Percentiles rank a stretch among this genome's conserved stretches.
phyloP scores from a whole-genome alignment of 2,113 vertebrate species.

The Gobiocypris rarus region DNA sequence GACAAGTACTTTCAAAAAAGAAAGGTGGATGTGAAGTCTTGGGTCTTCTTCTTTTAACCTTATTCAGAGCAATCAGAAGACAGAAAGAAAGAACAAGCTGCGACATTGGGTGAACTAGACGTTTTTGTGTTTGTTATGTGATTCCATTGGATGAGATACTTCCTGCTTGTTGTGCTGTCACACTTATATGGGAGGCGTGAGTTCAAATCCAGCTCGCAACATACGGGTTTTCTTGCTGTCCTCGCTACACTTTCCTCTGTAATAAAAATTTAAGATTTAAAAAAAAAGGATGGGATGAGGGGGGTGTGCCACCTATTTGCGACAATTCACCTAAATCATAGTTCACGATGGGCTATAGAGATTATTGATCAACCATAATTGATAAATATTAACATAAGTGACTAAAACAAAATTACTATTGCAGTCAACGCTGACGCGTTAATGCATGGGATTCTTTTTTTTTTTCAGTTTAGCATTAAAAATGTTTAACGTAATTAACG shows the following conservation, averaged over 20 bases:
- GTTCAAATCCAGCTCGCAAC: not conserved
- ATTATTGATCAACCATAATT: not conserved
- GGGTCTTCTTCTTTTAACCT: conserved; percentile 24
- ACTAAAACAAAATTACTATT: too few relatives aligned
- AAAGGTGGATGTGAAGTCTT: not conserved
- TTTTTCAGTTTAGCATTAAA: too few relatives aligned
- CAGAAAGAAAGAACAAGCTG: not conserved
- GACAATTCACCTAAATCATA: not conserved
- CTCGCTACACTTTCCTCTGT: not conserved
- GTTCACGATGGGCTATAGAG: not conserved
- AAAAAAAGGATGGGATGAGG: not conserved
- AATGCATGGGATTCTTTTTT: too few relatives aligned
- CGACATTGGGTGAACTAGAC: not conserved
- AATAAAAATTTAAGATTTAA: not conserved
- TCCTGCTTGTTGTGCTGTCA: too few relatives aligned
- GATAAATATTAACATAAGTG: not conserved
- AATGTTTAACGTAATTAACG: too few relatives aligned
- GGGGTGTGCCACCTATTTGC: not conserved
- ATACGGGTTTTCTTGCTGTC: not conserved
- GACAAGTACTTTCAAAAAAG: conserved; percentile 32
- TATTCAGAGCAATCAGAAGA: not conserved
- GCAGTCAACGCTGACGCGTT: too few relatives aligned
- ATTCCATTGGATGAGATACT: not conserved
- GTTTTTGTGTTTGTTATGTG: not conserved
- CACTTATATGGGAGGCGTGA: not conserved